These are phyloP conservation scores for Echiichthys vipera DNA, from an alignment of 2,797 vertebrate genomes.

Conservation along the genomic window DNA sequence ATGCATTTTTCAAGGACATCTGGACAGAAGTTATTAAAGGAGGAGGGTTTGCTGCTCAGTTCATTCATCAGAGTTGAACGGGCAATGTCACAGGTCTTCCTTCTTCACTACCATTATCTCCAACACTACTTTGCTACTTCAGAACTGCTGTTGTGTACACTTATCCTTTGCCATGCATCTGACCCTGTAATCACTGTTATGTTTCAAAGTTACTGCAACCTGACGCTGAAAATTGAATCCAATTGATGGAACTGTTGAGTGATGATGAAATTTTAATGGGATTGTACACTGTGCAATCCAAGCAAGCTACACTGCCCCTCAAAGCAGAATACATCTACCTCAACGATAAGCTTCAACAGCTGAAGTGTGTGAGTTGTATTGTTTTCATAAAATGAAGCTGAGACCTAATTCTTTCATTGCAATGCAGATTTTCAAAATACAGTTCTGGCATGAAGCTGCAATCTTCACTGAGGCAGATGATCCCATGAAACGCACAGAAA, in stretches of 20 bases:
- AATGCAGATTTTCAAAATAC: too few species aligned
- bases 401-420: too few species aligned
- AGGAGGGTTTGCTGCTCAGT: not conserved
- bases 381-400: not conserved
- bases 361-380: not conserved
- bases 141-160: not conserved
- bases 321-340: not conserved
- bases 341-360: not conserved
- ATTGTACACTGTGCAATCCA: not conserved
- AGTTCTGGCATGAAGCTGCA: not conserved
- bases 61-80: conserved; percentile 4
- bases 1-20: conserved; percentile 3
- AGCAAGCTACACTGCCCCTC: not conserved
- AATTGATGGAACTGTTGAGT: conserved; percentile 2
- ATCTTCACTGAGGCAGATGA: not conserved
- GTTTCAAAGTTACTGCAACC: not conserved
- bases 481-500: not conserved
- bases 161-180: not conserved
- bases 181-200: not conserved
- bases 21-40: conserved; percentile 19
- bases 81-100: not conserved
- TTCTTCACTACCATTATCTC: not conserved
- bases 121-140: not conserved
- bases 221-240: conserved; percentile 24
- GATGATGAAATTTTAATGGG: conserved; percentile 21